phyloP scores from a whole-genome alignment of 2,797 vertebrate species.

The Strix occidentalis region DNA sequence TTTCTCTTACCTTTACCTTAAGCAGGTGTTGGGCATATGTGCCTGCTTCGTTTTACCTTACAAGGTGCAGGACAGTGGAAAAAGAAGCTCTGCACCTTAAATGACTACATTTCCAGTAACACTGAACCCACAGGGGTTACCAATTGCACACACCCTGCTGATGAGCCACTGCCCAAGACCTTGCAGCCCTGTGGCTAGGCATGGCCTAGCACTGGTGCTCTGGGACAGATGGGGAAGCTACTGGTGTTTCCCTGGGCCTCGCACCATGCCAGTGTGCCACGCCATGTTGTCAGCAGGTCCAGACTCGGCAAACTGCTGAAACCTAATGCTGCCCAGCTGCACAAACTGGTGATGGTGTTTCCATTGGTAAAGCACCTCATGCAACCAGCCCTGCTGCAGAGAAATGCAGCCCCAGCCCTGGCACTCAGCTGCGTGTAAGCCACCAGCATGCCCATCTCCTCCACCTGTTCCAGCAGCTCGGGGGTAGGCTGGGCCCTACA shows the following conservation, averaged over 20 bases:
- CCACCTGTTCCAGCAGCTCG: accelerated
- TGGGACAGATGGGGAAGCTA: not conserved
- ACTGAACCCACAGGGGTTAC: not conserved
- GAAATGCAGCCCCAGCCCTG: not conserved
- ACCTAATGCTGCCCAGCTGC: not conserved
- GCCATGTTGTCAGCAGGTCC: not conserved
- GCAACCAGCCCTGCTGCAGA: not conserved
- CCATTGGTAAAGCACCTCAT: not conserved
- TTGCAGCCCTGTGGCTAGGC: not conserved
- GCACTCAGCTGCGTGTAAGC: not conserved
- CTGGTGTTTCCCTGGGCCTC: accelerated
- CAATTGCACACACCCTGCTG: not conserved
- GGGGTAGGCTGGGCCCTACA: not conserved
- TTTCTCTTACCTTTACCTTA: not conserved
- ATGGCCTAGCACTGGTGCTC: accelerated
- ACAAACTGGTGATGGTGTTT: not conserved
- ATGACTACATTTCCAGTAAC: not conserved
- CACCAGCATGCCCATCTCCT: too few relatives aligned
- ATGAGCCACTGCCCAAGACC: not conserved
- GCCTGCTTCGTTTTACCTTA: not conserved
- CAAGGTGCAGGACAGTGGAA: not conserved
- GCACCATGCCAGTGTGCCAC: accelerated
- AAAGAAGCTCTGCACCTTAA: not conserved
- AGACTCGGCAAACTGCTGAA: not conserved
- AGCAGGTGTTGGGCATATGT: accelerated